Percentiles rank a stretch among this genome's conserved stretches.
These are phyloP conservation scores for Leptinotarsa tumamoca DNA, from an alignment of 2,888 invertebrate genomes.

Conservation along the genomic window DNA sequence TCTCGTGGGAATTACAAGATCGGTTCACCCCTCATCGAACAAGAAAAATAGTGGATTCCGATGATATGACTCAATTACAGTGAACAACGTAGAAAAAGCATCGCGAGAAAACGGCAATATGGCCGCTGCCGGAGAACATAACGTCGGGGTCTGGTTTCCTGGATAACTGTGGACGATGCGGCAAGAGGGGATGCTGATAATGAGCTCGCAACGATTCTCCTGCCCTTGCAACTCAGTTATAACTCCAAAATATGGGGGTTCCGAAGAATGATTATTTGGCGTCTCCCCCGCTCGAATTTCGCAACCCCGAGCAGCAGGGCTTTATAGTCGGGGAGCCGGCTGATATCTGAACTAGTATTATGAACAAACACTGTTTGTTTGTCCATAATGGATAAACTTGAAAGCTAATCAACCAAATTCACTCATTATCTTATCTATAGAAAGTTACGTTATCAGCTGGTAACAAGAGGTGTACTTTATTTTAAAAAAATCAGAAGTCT, in stretches of 20 bases:
- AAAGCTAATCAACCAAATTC: no score
- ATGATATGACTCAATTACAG: constrained; percentile 9
- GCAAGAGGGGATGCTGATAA: constrained; percentile 24
- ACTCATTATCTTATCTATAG: no score
- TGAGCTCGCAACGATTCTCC: constrained; percentile 27
- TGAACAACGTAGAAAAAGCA: constrained; percentile 7
- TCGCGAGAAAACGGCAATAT: constrained; percentile 5
- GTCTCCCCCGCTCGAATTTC: constrained; percentile 33
- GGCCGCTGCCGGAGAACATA: constrained; percentile 13
- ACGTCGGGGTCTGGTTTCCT: constrained; percentile 18
- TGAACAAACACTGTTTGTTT: no score
- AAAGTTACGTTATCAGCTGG: no score
- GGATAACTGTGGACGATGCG: constrained; percentile 14
- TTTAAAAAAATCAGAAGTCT: no score
- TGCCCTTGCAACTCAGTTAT: constrained; percentile 54
- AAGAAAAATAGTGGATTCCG: not conserved
- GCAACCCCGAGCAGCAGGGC: not conserved
- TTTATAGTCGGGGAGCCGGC: constrained; percentile 6
- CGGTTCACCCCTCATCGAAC: not conserved
- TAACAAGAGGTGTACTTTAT: no score
- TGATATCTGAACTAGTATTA: no score
- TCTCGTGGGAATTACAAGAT: not conserved
- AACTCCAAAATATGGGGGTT: constrained; percentile 61
- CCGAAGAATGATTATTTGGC: constrained; percentile 60
- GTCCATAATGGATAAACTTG: no score